These are phyloP conservation scores for Ophion slaviceki DNA, from an alignment of 2,888 invertebrate genomes.

Conservation along the genomic window DNA sequence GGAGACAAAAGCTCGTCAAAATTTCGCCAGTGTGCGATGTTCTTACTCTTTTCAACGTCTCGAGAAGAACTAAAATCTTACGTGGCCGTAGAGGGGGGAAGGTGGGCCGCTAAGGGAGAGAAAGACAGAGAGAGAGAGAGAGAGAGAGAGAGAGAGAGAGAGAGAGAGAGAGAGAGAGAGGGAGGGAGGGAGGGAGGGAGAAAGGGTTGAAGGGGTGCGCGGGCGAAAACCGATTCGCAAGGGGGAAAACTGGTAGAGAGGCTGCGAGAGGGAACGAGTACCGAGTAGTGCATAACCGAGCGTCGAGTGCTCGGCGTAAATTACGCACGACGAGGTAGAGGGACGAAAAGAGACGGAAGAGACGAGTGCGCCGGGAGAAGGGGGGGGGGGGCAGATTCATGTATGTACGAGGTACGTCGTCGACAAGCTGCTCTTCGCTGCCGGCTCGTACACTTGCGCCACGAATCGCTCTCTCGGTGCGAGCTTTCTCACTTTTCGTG, in stretches of 20 bases:
- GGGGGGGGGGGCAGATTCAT: conserved; percentile 5
- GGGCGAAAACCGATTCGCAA: conserved; percentile 38
- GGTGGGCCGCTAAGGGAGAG: background rate
- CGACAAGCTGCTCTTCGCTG: conserved; percentile 51
- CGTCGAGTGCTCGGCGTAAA: conserved; percentile 64
- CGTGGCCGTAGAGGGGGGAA: background rate
- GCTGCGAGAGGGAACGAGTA: conserved; percentile 48
- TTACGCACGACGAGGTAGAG: conserved; percentile 64
- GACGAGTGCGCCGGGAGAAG: conserved; percentile 30
- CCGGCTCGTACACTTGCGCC: conserved; percentile 53
- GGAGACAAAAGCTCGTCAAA: background rate
- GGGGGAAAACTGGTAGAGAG: conserved; percentile 18
- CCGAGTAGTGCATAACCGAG: conserved; percentile 63
- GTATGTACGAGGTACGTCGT: conserved; percentile 40
- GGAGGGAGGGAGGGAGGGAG: background rate
- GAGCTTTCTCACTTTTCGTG: conserved; percentile 61
- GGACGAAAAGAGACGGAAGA: conserved; percentile 8
- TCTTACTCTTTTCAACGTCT: conserved; percentile 1
- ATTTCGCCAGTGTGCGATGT: background rate
- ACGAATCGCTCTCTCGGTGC: conserved; percentile 43
- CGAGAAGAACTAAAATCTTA: conserved; percentile 28
- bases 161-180: background rate
- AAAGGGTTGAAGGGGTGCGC: conserved; percentile 5
- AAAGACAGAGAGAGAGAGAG: background rate
- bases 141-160: background rate